Conservation (phyloP, 2,113 vertebrate genomes). For the Mesoclemmys tuberculata region DNA sequence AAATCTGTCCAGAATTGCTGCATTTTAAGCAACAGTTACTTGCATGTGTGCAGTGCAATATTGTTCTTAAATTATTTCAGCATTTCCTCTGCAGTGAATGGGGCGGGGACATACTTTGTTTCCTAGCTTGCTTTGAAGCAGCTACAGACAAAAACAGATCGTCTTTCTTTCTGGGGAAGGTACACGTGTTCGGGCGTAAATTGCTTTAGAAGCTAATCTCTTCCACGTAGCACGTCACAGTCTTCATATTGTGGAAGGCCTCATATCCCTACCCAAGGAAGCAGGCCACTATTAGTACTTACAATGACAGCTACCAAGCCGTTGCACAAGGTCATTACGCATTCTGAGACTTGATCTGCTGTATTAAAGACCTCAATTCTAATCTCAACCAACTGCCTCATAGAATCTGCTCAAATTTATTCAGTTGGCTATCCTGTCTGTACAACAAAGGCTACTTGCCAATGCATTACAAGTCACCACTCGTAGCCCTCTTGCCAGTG, state of each 20-base stretch:
- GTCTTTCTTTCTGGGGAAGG: no score
- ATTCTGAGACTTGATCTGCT: neutral
- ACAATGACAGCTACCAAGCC: neutral
- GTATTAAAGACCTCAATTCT: neutral
- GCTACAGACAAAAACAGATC: neutral
- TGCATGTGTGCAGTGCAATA: rapidly evolving
- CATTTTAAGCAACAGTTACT: neutral
- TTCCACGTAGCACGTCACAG: neutral
- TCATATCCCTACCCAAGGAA: no score
- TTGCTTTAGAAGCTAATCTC: no score
- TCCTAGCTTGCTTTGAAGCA: neutral
- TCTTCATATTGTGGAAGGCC: rapidly evolving
- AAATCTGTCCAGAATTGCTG: neutral
- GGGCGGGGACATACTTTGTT: neutral
- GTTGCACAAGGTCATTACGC: neutral
- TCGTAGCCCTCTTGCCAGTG: no score
- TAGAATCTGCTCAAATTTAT: no score
- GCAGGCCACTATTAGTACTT: rapidly evolving
- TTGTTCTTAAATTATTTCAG: neutral
- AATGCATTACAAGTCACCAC: no score
- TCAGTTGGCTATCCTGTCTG: no score
- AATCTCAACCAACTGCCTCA: rapidly evolving
- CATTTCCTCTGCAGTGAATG: neutral
- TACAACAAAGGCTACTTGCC: no score
- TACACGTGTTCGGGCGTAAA: no score